A percentile compares a stretch with the other conserved stretches of the same genome.
Conservation (phyloP, 2,797 vertebrate genomes). For the Enteromius afrohamiltoni region DNA sequence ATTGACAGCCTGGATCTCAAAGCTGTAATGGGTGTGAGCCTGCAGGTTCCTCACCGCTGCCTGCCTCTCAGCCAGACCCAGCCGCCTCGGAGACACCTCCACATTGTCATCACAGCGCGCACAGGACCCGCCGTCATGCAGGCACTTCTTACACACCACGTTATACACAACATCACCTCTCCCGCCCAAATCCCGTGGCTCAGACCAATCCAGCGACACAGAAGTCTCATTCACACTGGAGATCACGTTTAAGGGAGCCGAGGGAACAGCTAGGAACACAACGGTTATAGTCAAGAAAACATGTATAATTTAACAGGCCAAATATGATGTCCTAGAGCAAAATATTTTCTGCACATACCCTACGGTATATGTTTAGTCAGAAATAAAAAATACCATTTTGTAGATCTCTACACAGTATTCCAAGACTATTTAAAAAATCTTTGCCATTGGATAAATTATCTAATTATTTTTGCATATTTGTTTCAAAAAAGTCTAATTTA, state of each 20-base stretch:
- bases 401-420: neutral
- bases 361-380: neutral
- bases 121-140: conserved; percentile 82
- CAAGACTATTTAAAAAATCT: neutral
- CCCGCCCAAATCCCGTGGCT: conserved; percentile 88
- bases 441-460: conserved; percentile 45
- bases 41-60: conserved; percentile 95
- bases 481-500: conserved; percentile 44
- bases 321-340: neutral
- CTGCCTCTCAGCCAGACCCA: conserved; percentile 88
- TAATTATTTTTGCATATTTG: conserved; percentile 47
- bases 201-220: conserved; percentile 93
- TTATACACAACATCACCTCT: conserved; percentile 93
- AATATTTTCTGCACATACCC: neutral
- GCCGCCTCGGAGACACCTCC: conserved; percentile 91
- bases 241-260: conserved; percentile 89
- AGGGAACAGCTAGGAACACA: conserved; percentile 83
- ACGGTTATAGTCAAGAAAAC: neutral
- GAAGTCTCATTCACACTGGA: conserved; percentile 98
- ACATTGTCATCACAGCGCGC: conserved; percentile 96
- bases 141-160: conserved; percentile 96
- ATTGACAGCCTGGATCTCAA: conserved; percentile 96
- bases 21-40: conserved; percentile 97
- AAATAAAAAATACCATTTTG: neutral
- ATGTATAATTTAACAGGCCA: neutral